These are phyloP conservation scores for Natator depressus DNA, from an alignment of 2,113 vertebrate species.

Conservation along the genomic window DNA sequence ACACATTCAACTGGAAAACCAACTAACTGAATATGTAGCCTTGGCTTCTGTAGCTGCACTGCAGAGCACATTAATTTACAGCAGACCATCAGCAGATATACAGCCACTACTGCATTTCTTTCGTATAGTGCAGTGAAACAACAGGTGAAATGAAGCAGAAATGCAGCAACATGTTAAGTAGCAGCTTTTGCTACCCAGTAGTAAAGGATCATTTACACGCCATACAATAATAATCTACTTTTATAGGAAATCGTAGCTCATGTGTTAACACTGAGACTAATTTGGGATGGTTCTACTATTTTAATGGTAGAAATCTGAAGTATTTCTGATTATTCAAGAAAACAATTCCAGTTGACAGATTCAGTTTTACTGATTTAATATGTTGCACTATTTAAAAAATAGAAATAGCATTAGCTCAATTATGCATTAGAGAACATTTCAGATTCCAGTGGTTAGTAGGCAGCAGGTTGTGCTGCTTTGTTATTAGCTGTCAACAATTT, in stretches of 20 bases:
- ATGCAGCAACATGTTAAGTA: background rate
- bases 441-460: constrained; percentile 30
- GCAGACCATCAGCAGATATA: background rate
- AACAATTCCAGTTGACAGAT: background rate
- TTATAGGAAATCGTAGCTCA: background rate
- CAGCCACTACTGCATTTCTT: background rate
- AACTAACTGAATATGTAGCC: background rate
- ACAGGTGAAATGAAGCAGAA: background rate
- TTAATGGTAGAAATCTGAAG: background rate
- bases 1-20: background rate
- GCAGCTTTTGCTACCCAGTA: background rate
- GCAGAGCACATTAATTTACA: constrained; percentile 47
- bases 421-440: constrained; percentile 25
- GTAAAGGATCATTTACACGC: background rate
- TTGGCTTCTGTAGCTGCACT: constrained; percentile 15
- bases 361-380: background rate
- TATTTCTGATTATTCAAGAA: constrained; percentile 14
- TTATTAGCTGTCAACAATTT: constrained; percentile 67
- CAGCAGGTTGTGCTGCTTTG: constrained; percentile 54
- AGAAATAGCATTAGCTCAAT: constrained; percentile 6
- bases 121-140: constrained; percentile 14
- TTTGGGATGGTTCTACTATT: constrained; percentile 4
- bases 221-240: background rate
- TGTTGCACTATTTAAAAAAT: background rate
- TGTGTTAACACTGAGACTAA: background rate